phyloP scores from a whole-genome alignment of 2,888 invertebrate species.

The Morpho helenor region DNA sequence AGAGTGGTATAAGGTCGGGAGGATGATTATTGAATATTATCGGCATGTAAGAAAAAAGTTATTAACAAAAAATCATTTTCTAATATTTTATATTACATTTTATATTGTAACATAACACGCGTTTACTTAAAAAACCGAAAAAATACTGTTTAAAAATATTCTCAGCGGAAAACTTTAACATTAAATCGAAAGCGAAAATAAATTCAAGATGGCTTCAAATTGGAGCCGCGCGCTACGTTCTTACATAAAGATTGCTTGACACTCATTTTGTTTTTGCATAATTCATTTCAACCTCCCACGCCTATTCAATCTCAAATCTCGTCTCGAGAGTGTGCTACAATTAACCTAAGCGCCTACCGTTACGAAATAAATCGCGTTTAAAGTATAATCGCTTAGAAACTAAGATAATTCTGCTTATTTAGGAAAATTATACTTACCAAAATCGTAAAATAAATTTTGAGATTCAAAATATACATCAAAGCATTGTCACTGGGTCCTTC shows the following conservation, averaged over 20 bases:
- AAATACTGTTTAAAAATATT: conserved; percentile 11
- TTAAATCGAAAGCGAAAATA: conserved; percentile 28
- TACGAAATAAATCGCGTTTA: conserved; percentile 9
- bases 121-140: background rate
- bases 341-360: conserved; percentile 22
- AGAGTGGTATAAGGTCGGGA: no score
- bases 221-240: conserved; percentile 25
- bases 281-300: conserved; percentile 29
- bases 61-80: no score
- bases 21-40: no score
- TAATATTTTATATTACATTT: no score
- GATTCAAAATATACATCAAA: no score
- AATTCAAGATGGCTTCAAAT: conserved; percentile 28
- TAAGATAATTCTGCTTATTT: no score
- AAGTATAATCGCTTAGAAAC: no score
- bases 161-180: conserved; percentile 16
- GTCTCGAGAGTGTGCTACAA: conserved; percentile 28
- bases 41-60: no score
- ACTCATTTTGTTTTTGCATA: conserved; percentile 33
- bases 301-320: conserved; percentile 27
- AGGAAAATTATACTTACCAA: no score
- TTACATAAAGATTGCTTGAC: conserved; percentile 29
- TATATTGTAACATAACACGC: no score
- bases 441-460: no score
- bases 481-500: no score